Evolutionary conservation across 2,888 invertebrate species (phyloP).

Genomic region (Mesorhabditis spiculigera): DNA sequence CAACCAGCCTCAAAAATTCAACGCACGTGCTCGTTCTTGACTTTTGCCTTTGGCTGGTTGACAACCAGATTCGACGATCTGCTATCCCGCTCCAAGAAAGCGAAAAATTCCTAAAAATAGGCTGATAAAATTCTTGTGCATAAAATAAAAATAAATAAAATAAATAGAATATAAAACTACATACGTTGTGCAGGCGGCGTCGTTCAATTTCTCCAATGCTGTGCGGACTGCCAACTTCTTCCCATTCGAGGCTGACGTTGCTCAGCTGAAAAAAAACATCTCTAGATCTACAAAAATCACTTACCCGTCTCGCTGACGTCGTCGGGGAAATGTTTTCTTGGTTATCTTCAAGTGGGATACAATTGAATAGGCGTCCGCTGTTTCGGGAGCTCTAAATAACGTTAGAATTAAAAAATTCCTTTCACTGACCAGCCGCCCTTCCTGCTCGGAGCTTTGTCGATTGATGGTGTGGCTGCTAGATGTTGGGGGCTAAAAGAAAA

Average conservation of each 20-base stretch:
- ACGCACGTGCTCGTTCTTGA: conserved; percentile 1
- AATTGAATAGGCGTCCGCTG: conserved; percentile 1
- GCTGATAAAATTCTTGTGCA: not conserved
- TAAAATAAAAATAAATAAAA: too few relatives aligned
- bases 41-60: conserved; percentile 4
- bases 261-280: too few relatives aligned
- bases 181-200: not conserved
- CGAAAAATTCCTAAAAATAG: not conserved
- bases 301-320: conserved; percentile 1
- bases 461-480: not conserved
- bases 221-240: not conserved
- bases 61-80: not conserved
- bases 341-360: not conserved
- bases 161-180: not conserved
- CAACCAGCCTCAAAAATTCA: not conserved
- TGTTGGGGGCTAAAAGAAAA: not conserved
- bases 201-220: not conserved
- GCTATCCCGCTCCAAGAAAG: not conserved
- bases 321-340: not conserved
- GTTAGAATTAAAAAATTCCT: not conserved
- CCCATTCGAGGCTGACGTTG: not conserved
- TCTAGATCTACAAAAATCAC: too few relatives aligned
- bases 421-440: not conserved
- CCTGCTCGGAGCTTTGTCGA: not conserved
- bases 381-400: not conserved